Evolutionary conservation across 2,113 vertebrate genomes (phyloP).

Genomic region (Cephalopholis sonnerati): DNA sequence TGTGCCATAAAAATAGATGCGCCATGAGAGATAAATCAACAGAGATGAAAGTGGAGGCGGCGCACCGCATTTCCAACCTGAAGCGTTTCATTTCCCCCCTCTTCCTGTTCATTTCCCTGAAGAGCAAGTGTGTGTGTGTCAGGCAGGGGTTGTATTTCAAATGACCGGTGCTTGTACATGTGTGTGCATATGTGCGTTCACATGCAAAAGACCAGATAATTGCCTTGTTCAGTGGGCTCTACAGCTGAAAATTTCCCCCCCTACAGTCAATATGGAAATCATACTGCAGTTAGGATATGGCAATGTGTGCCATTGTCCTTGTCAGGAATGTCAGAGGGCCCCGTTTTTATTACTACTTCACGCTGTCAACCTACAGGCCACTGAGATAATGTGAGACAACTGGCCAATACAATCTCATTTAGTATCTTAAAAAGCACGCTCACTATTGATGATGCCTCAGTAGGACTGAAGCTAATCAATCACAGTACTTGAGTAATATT

Average conservation of each 20-base stretch:
- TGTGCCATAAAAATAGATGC: constrained; percentile 51
- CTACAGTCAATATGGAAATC: constrained; percentile 52
- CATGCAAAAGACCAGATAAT: constrained; percentile 52
- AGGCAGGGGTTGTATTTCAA: constrained; percentile 10
- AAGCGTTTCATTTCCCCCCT: constrained; percentile 50
- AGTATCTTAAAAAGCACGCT: constrained; percentile 38
- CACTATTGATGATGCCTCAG: constrained; percentile 15
- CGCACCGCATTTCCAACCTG: constrained; percentile 45
- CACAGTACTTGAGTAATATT: constrained; percentile 49
- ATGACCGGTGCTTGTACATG: not conserved
- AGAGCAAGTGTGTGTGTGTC: constrained; percentile 25
- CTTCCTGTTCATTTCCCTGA: constrained; percentile 55
- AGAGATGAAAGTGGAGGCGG: constrained; percentile 53
- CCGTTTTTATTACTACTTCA: constrained; percentile 11
- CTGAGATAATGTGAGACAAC: constrained; percentile 46
- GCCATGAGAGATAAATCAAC: constrained; percentile 60
- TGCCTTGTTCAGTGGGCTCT: constrained; percentile 48
- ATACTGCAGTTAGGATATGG: constrained; percentile 4
- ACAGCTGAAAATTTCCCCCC: constrained; percentile 15
- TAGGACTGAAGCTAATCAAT: constrained; percentile 52
- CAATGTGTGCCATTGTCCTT: constrained; percentile 23
- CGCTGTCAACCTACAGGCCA: constrained; percentile 7
- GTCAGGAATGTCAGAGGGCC: constrained; percentile 36
- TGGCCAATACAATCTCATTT: constrained; percentile 43
- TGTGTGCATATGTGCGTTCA: constrained; percentile 36